Base-by-base conservation (phyloP, 1,140 invertebrate genomes). In the Saccostrea glomerata region DNA sequence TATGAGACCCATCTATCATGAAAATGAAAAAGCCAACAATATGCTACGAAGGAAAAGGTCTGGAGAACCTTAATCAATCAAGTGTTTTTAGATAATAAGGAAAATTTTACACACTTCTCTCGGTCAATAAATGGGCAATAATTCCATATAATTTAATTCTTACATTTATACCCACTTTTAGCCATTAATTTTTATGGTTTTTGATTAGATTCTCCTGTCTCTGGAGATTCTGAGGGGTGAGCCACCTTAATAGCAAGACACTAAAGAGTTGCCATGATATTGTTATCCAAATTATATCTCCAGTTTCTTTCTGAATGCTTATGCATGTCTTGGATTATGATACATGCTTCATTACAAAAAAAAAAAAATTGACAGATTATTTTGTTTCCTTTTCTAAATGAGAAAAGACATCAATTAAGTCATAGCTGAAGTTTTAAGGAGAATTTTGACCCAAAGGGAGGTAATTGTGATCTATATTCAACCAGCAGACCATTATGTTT, bases 21-120 rank as follows among this genome's bases (percentile, higher is more conserved):
- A 77, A 77, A 77, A 77, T 77, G 23, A 77, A 77, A 77, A 25
- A 77, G 70, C 70, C 70, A 77, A 77, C 70, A 77, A 77, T 77
- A 77, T 77, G 70, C 30, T 77, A 11, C 23, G 25, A 36, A 25
- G 70, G 30, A 77, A 36, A 77, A 77, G 70, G 70, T 77, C 70
- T 77, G 13, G 6, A 23, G 30, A 77, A 36, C 70, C 70, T 77
- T 77, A 77, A 77, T 77, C 70, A 77, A 77, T 77, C 70, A 77
- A 77, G 70, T 77, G 70, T 77, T 77, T 77, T 77, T 36, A 5
- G 70, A 77, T 30, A 36, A 30, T 77, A 36, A 77, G 70, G 70
- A 25, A 77, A 47, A 77, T 77, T 77, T 77, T 36, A 36, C 70
- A 77, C 70, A 77, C 70, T 25, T 77, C 70, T 77, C 70, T 30